These are phyloP conservation scores for Ornithoptera priamus DNA, from an alignment of 2,888 invertebrate species.

Conservation along the genomic window DNA sequence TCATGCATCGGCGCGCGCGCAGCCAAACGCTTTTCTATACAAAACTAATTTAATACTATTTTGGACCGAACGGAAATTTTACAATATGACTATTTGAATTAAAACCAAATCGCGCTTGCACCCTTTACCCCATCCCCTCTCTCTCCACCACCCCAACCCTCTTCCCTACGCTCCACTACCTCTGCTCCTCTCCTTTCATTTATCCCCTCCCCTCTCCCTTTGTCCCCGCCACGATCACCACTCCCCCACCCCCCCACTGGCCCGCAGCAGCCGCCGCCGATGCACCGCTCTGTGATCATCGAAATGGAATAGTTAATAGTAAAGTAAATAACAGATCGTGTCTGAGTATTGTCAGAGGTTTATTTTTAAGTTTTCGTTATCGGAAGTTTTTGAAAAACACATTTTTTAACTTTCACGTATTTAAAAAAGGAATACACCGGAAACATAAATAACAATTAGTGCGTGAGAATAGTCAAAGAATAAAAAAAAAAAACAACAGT, in stretches of 20 bases:
- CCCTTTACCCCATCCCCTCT: too few species aligned
- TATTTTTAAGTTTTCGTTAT: conserved; percentile 64
- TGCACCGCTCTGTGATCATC: conserved; percentile 69
- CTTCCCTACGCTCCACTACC: too few species aligned
- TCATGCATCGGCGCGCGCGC: conserved; percentile 50
- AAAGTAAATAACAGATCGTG: conserved; percentile 55
- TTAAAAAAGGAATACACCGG: conserved; percentile 41
- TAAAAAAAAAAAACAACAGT: too few species aligned
- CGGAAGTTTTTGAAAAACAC: conserved; percentile 42
- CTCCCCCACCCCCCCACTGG: too few species aligned
- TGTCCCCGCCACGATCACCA: too few species aligned
- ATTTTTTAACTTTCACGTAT: conserved; percentile 65
- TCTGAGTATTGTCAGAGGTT: conserved; percentile 63
- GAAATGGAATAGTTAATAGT: conserved; percentile 68
- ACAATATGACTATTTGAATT: conserved; percentile 48
- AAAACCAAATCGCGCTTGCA: conserved; percentile 40
- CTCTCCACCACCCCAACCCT: neutral
- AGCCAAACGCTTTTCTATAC: conserved; percentile 43
- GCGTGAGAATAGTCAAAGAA: too few species aligned
- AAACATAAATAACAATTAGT: conserved; percentile 37
- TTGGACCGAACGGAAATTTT: conserved; percentile 57
- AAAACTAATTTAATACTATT: conserved; percentile 47
- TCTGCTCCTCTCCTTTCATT: too few species aligned
- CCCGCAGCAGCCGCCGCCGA: neutral
- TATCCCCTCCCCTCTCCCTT: neutral